A percentile compares a stretch with the other conserved stretches of the same genome.
phyloP scores from a whole-genome alignment of 1,140 invertebrate genomes.

The Danaus plexippus region DNA sequence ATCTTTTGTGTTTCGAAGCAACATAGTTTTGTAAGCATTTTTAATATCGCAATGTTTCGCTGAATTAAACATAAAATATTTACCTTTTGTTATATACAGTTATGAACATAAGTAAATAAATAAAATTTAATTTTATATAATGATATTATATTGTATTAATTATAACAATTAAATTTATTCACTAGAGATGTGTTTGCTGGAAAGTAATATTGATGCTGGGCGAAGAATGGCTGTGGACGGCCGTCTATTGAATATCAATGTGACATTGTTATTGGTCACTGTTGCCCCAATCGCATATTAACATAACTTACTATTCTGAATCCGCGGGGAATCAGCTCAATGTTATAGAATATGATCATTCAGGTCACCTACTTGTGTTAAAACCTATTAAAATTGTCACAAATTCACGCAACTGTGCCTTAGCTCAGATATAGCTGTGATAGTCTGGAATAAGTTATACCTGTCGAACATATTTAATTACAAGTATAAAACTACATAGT shows the following conservation, averaged over 20 bases:
- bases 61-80: constrained; percentile 44
- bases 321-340: constrained; percentile 62
- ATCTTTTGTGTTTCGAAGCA: constrained; percentile 68
- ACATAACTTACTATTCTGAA: constrained; percentile 71
- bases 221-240: constrained; percentile 56
- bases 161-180: constrained; percentile 1
- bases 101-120: neutral
- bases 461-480: no score
- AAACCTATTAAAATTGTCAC: no score
- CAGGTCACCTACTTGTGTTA: constrained; percentile 1
- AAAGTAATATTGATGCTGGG: constrained; percentile 34
- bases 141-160: constrained; percentile 19
- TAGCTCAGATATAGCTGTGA: no score
- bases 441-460: no score
- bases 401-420: no score
- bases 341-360: constrained; percentile 58
- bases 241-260: constrained; percentile 70
- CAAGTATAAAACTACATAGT: no score
- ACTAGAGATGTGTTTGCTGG: constrained; percentile 25
- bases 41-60: constrained; percentile 51
- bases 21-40: constrained; percentile 63
- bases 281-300: constrained; percentile 69
- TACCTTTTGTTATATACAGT: neutral
- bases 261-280: constrained; percentile 70
- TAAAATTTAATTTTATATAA: constrained; percentile 1